Base-by-base conservation (phyloP, 2,888 invertebrate species). In the Nezara viridula region DNA sequence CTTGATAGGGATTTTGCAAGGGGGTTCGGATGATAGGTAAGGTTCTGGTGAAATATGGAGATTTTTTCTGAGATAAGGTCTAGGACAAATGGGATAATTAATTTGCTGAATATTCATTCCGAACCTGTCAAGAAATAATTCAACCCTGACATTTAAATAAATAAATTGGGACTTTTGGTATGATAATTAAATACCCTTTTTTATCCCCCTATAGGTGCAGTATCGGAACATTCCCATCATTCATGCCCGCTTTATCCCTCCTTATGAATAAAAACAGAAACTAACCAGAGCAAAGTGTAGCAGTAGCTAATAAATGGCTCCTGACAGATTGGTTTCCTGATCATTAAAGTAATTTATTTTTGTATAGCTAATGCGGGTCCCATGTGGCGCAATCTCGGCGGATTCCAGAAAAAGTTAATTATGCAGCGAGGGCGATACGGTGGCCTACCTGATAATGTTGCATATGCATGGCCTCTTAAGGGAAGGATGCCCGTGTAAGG, bases 251-350 rank as follows among this genome's bases (percentile, higher is more conserved):
- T 73, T 37, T 73, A 37, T 73, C 7, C 37, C 19, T 27, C 14
- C 2, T 2, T 19, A 19, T 32, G 32, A 73, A 27, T 12, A 60
- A 60, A 60, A 60, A 60, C 14, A 27, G 27, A 12, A n/a, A 2
- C 27, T n/a, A 27, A 12, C 24, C 27, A 27, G 1, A 24, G n/a
- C 60, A 4, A 3, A 14, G 16, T n/a, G 10, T 37, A 37, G 93
- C 94, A 81, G 4, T 1, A n/a, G 44, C 44, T 81, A 81, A 81
- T 81, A 47, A 81, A 81, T 47, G 81, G 44, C n/a, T 47, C 24
- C 81, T 44, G 81, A 81, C 44, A 40, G 81, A 81, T 81, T n/a
- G 81, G 3, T 44, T 44, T 47, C 81, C 12, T n/a, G 14, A 24
- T 21, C 81, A 47, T 81, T 47, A 47, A 44, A 81, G 40, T 81